Conservation (phyloP, 2,888 invertebrate species). For the Zaprionus lineosus region DNA sequence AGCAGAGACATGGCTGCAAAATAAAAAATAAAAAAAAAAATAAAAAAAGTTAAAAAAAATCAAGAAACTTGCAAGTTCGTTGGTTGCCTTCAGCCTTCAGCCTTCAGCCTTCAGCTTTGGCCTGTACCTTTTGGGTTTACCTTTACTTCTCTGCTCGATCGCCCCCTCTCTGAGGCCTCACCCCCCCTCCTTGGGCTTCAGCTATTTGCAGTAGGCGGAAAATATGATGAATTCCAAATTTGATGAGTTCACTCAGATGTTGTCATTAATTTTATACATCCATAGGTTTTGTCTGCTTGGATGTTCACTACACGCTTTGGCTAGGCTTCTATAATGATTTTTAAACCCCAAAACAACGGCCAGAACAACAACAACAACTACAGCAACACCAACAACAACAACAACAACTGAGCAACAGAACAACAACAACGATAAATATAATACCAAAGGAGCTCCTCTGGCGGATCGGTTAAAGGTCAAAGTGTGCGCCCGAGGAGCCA, state of each 20-base stretch:
- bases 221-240: conserved; percentile 78
- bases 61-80: neutral
- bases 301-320: conserved; percentile 16
- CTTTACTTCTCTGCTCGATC: too few species aligned
- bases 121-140: neutral
- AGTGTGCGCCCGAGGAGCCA: conserved; percentile 49
- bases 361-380: too few species aligned
- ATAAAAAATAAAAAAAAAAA: neutral
- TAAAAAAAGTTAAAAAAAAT: neutral
- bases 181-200: neutral
- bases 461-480: conserved; percentile 52
- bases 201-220: conserved; percentile 70
- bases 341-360: too few species aligned
- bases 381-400: too few species aligned
- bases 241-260: conserved; percentile 79
- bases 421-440: too few species aligned
- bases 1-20: conserved; percentile 30
- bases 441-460: conserved; percentile 10
- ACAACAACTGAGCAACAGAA: too few species aligned
- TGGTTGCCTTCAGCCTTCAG: conserved; percentile 1
- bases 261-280: conserved; percentile 74
- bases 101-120: neutral
- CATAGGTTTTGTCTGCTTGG: too few species aligned
- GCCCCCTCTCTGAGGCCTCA: too few species aligned
- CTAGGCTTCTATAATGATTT: conserved; percentile 47